phyloP scores from a whole-genome alignment of 1,140 invertebrate species.

The Platyura marginata region DNA sequence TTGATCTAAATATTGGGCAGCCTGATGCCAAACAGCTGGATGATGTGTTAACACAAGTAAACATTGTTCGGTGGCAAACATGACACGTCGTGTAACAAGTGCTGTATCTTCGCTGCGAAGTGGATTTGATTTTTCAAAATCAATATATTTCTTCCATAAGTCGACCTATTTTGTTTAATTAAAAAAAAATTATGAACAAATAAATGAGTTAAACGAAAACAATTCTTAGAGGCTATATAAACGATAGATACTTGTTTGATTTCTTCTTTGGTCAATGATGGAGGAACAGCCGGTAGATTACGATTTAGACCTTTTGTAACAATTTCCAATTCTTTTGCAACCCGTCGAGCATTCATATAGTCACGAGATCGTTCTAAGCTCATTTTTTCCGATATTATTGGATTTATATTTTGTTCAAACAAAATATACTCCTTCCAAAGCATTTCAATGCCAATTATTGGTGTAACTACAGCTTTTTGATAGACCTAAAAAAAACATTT shows the following conservation, averaged over 20 bases:
- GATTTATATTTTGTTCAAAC: constrained; percentile 89
- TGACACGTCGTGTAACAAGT: constrained; percentile 79
- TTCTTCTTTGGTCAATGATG: constrained; percentile 79
- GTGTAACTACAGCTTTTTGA: constrained; percentile 87
- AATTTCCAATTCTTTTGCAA: constrained; percentile 93
- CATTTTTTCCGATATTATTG: constrained; percentile 68
- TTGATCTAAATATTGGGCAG: constrained; percentile 86
- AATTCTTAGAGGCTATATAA: background rate
- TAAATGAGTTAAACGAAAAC: constrained; percentile 4
- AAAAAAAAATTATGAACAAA: no score
- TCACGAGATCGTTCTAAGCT: constrained; percentile 45
- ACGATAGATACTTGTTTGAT: constrained; percentile 58
- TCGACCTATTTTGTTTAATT: constrained; percentile 53
- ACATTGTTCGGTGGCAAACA: constrained; percentile 98
- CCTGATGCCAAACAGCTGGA: constrained; percentile 98
- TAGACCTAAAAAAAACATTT: constrained; percentile 44
- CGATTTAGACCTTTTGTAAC: constrained; percentile 88
- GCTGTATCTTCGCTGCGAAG: constrained; percentile 88
- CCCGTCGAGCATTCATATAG: constrained; percentile 92
- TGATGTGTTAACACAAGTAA: constrained; percentile 91
- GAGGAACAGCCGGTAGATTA: constrained; percentile 85
- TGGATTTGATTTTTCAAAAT: constrained; percentile 94
- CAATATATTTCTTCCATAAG: constrained; percentile 98
- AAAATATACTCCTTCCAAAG: constrained; percentile 98
- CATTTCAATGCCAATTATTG: constrained; percentile 93